These are phyloP conservation scores for Hozukius guyotensis DNA, from an alignment of 2,797 vertebrate genomes.

Conservation along the genomic window DNA sequence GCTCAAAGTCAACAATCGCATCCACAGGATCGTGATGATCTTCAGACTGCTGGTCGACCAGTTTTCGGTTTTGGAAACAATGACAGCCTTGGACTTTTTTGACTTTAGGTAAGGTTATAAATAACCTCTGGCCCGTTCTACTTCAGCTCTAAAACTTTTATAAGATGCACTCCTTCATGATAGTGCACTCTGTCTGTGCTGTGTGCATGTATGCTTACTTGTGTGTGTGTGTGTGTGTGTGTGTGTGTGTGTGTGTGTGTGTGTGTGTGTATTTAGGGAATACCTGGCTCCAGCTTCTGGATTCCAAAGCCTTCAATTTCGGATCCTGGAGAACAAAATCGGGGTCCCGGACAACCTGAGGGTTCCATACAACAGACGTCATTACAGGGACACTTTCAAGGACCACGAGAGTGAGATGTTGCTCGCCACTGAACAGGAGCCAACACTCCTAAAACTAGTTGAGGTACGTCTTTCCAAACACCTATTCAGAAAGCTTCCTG, in stretches of 20 bases:
- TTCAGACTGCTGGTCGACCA: conserved; percentile 92
- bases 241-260: background rate
- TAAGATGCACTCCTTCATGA: background rate
- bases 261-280: conserved; percentile 78
- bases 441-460: conserved; percentile 90
- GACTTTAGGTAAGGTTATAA: conserved; percentile 89
- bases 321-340: conserved; percentile 95
- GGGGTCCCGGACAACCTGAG: conserved; percentile 91
- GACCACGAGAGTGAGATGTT: conserved; percentile 87
- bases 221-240: background rate
- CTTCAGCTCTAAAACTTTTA: conserved; percentile 24
- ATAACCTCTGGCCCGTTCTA: conserved; percentile 6
- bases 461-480: conserved; percentile 81
- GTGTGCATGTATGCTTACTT: background rate
- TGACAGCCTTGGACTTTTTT: conserved; percentile 96
- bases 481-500: background rate
- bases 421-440: conserved; percentile 87
- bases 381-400: conserved; percentile 94
- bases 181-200: background rate
- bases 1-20: conserved; percentile 94
- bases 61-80: conserved; percentile 94
- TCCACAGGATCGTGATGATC: conserved; percentile 92
- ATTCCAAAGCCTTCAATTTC: conserved; percentile 97
- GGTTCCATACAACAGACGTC: conserved; percentile 93
- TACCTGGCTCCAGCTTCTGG: conserved; percentile 93